Base-by-base conservation (phyloP, 2,797 vertebrate genomes). In the Propithecus perrieri region DNA sequence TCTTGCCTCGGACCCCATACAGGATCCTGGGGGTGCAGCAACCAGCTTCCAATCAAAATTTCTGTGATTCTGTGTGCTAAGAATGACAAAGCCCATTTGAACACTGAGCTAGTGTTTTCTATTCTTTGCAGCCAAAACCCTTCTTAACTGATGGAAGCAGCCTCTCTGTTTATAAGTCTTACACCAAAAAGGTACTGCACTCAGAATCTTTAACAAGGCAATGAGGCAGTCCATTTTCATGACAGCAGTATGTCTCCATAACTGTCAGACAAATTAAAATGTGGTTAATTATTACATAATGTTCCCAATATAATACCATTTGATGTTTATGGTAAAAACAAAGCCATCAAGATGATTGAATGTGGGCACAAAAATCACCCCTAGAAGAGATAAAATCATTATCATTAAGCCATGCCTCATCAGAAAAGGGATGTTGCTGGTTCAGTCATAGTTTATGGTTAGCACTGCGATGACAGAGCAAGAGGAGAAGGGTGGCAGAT, bases 191-290 rank as follows among this genome's bases (percentile, higher is more conserved):
- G 13, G 35, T 46, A 46, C 33, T 71, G 33, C 38, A 48, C 67
- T 83, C 9, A 18, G 46, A 38, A 8, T 61, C 72, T 84, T 89
- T 74, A 43, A 57, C 20, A 67, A 12, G 75, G 30, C 35, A 43
- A 33, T 15, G 69, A 88, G 28, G 28, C 38, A 9, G 48, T 87
- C 48, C 46, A 74, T 95, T 93, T 93, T 38, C 61, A 46, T 33
- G 74, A 33, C 43, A 85, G 63, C 48, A 75, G 30, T 75, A 26
- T 24, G 55, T 86, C 84, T 91, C 71, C 78, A 55, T 67, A 94
- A 97, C 57, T n/a, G 41, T 46, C 89, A 88, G 92, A 79, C 78
- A 92, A 91, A 95, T 97, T 95, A 92, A 98, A 97, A 93, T 33
- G 35, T 46, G 96, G 43, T 83, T 96, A 94, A 97, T 24, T 75